These are phyloP conservation scores for Poecilia gillii DNA, from an alignment of 2,797 vertebrate species.

Conservation along the genomic window DNA sequence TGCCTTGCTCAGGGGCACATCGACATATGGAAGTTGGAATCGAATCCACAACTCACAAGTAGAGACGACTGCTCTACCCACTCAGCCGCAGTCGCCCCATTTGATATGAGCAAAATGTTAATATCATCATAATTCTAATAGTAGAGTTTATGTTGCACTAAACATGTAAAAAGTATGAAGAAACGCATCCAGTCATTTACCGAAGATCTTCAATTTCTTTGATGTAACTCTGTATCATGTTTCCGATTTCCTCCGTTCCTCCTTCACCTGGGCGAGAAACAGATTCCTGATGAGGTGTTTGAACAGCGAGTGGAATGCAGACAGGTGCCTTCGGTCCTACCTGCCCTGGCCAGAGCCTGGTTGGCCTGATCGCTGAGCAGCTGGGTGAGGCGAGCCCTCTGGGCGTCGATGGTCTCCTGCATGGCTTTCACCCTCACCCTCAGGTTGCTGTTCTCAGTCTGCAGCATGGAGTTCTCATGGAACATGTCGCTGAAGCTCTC, in stretches of 20 bases:
- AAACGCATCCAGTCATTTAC: conserved; percentile 67
- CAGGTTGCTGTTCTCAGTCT: conserved; percentile 94
- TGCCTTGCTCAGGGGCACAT: no score
- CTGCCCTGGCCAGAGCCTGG: conserved; percentile 88
- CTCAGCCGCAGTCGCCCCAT: no score
- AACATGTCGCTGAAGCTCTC: conserved; percentile 98
- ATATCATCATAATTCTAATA: background rate
- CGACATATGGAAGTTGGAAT: no score
- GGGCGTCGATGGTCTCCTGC: conserved; percentile 92
- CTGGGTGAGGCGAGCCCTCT: conserved; percentile 89
- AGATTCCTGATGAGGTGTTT: background rate
- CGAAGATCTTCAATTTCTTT: conserved; percentile 98
- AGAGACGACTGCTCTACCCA: no score
- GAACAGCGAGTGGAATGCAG: background rate
- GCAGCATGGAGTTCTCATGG: conserved; percentile 95
- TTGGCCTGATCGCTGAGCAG: conserved; percentile 92
- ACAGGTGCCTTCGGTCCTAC: conserved; percentile 60
- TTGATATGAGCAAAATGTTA: background rate
- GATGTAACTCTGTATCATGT: conserved; percentile 97
- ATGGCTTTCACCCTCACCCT: conserved; percentile 94
- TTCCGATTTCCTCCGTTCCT: conserved; percentile 94
- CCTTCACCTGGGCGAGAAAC: conserved; percentile 86
- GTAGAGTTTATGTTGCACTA: background rate
- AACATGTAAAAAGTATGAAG: background rate
- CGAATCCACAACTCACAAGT: no score